Percentiles rank a stretch among this genome's conserved stretches.
These are phyloP conservation scores for Drosophila paranaensis DNA, from an alignment of 2,888 invertebrate genomes.

Conservation along the genomic window DNA sequence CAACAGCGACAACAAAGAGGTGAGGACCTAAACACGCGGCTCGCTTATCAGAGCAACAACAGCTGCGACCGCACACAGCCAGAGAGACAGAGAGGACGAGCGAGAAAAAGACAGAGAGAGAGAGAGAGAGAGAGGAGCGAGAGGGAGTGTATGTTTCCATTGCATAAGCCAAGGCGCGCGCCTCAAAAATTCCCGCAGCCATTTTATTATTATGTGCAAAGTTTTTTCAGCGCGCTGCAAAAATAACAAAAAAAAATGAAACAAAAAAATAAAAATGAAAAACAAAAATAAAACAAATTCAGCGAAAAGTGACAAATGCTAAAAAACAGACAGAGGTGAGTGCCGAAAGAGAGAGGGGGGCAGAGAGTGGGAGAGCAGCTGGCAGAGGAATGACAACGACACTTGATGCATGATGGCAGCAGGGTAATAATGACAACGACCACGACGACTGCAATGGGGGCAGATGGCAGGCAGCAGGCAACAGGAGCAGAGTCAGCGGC, in stretches of 20 bases:
- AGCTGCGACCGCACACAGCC: constrained; percentile 55
- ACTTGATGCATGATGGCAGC: constrained; percentile 80
- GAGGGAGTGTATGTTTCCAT: constrained; percentile 49
- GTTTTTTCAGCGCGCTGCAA: constrained; percentile 43
- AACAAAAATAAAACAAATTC: constrained; percentile 61
- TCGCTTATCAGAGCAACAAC: constrained; percentile 70
- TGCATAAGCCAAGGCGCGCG: constrained; percentile 72
- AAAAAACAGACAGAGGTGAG: constrained; percentile 26
- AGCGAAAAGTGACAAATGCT: constrained; percentile 52
- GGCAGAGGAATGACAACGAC: constrained; percentile 65
- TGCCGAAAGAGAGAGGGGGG: not conserved
- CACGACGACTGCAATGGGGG: constrained; percentile 58
- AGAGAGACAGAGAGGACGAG: not conserved
- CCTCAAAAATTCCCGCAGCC: constrained; percentile 68
- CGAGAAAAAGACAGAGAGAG: not conserved
- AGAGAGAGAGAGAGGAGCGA: constrained; percentile 1
- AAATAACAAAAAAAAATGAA: not conserved
- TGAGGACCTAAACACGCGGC: constrained; percentile 62
- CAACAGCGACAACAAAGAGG: constrained; percentile 32
- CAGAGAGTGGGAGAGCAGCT: not conserved
- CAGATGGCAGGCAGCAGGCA: constrained; percentile 37
- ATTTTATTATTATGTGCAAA: constrained; percentile 79
- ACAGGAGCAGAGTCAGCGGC: constrained; percentile 5
- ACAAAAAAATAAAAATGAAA: constrained; percentile 18
- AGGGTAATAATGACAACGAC: constrained; percentile 76